A percentile compares a stretch with the other conserved stretches of the same genome.
phyloP scores from a whole-genome alignment of 2,888 invertebrate species.

The Xestia rhomboidea region DNA sequence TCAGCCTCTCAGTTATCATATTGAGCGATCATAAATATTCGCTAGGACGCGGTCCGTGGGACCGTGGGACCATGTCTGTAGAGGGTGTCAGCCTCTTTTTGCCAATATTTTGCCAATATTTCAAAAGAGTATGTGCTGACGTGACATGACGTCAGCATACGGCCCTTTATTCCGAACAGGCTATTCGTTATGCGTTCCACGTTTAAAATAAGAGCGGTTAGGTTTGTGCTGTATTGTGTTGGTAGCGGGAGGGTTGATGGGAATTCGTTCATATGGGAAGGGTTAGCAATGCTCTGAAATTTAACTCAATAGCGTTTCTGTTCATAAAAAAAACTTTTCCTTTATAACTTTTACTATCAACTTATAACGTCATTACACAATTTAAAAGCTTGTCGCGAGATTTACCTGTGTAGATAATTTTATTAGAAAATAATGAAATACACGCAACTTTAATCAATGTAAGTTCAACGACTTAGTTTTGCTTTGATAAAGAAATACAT shows the following conservation, averaged over 20 bases:
- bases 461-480: no score
- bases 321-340: neutral
- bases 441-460: no score
- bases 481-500: no score
- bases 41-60: conserved; percentile 57
- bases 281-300: neutral
- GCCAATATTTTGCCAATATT: conserved; percentile 78
- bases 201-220: conserved; percentile 58
- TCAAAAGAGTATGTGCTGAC: conserved; percentile 68
- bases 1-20: conserved; percentile 60
- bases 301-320: neutral
- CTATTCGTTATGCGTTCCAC: conserved; percentile 57
- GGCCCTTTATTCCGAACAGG: conserved; percentile 56
- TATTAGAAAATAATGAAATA: no score
- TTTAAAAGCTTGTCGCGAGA: no score
- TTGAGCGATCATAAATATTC: conserved; percentile 76
- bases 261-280: neutral
- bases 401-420: no score
- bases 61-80: conserved; percentile 47
- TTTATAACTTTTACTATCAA: no score
- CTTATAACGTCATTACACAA: no score
- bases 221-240: conserved; percentile 30
- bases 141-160: conserved; percentile 52
- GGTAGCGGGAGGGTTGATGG: neutral
- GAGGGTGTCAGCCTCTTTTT: conserved; percentile 69